phyloP scores from a whole-genome alignment of 2,888 invertebrate species.

The Lutraria lutraria region DNA sequence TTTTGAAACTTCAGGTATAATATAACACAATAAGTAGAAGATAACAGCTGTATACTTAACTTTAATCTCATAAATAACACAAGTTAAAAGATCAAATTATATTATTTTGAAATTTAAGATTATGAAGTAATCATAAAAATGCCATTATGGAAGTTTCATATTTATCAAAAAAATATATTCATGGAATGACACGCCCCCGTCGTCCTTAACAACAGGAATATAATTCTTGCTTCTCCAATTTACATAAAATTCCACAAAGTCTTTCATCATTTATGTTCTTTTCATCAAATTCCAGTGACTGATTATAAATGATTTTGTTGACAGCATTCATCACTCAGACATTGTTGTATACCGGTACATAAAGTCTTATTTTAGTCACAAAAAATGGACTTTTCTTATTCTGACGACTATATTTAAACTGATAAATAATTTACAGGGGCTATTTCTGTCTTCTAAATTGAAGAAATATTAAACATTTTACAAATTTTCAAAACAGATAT shows the following conservation, averaged over 20 bases:
- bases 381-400: no score
- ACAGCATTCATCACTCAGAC: conserved; percentile 13
- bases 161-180: conserved; percentile 17
- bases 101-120: neutral
- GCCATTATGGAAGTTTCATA: conserved; percentile 12
- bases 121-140: neutral
- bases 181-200: neutral
- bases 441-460: no score
- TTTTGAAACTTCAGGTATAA: no score
- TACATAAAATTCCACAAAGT: neutral
- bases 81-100: neutral
- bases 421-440: no score
- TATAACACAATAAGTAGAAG: no score
- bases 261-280: conserved; percentile 5
- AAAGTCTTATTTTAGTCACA: no score
- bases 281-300: neutral
- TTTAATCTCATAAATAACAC: no score
- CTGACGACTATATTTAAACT: no score
- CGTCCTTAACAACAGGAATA: neutral
- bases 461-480: no score
- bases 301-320: neutral
- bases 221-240: neutral
- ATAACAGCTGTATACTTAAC: no score
- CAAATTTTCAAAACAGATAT: no score
- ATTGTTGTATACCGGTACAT: no score